Percentiles rank a stretch among this genome's conserved stretches.
phyloP scores from a whole-genome alignment of 2,797 vertebrate genomes.

The Onychomys leucogaster region DNA sequence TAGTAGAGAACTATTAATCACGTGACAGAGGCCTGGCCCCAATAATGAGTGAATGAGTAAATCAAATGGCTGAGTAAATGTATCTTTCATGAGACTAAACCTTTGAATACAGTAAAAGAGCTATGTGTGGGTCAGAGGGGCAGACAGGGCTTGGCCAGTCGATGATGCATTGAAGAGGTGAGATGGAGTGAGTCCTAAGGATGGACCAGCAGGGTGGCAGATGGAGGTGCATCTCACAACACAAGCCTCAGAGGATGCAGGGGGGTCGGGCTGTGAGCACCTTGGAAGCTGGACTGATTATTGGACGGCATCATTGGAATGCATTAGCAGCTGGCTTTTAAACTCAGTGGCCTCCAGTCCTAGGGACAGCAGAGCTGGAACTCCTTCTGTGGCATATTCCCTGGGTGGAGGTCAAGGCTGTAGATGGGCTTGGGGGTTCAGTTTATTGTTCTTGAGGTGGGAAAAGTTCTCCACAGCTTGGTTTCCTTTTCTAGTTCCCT shows the following conservation, averaged over 20 bases:
- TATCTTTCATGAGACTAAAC: constrained; percentile 43
- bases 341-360: constrained; percentile 77
- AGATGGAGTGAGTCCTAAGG: constrained; percentile 81
- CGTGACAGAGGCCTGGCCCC: rapidly evolving
- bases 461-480: constrained; percentile 77
- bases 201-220: constrained; percentile 76
- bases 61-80: neutral
- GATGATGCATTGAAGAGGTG: constrained; percentile 70
- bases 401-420: constrained; percentile 50
- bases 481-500: neutral
- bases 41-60: neutral
- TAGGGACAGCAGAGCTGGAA: neutral
- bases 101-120: constrained; percentile 49
- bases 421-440: constrained; percentile 66
- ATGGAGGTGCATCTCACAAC: constrained; percentile 75
- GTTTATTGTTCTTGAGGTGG: constrained; percentile 81
- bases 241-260: constrained; percentile 75
- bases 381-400: constrained; percentile 62
- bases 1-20: neutral
- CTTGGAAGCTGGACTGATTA: constrained; percentile 86
- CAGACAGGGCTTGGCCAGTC: constrained; percentile 67
- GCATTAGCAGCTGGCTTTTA: constrained; percentile 82
- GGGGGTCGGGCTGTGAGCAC: constrained; percentile 82
- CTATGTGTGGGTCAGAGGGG: constrained; percentile 66
- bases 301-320: constrained; percentile 83